These are phyloP conservation scores for Heliconius eleuchia DNA, from an alignment of 1,140 invertebrate species.

Conservation along the genomic window DNA sequence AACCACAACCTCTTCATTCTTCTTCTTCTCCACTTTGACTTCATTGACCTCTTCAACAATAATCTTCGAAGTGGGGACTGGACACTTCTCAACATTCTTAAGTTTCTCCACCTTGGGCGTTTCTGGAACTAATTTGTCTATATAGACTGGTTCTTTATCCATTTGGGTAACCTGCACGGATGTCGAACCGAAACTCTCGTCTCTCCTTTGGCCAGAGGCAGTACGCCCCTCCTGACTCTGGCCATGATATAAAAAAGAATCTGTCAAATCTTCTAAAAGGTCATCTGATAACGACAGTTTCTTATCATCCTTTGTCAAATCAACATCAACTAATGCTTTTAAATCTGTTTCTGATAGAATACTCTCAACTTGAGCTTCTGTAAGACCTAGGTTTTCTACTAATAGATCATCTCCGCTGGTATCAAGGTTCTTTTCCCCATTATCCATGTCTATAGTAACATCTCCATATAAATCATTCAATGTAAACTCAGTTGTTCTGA, in stretches of 20 bases:
- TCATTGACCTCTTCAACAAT: conserved; percentile 64
- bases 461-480: conserved; percentile 71
- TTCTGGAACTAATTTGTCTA: conserved; percentile 40
- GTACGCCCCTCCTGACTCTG: conserved; percentile 64
- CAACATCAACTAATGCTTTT: conserved; percentile 53
- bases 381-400: conserved; percentile 58
- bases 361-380: conserved; percentile 64
- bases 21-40: conserved; percentile 54
- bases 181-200: conserved; percentile 53
- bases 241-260: conserved; percentile 74
- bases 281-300: conserved; percentile 49
- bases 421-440: conserved; percentile 47
- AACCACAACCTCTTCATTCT: conserved; percentile 40
- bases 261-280: conserved; percentile 54
- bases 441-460: conserved; percentile 49
- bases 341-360: conserved; percentile 64
- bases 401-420: conserved; percentile 56
- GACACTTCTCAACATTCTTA: conserved; percentile 26
- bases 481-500: conserved; percentile 78
- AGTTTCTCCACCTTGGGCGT: conserved; percentile 45
- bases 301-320: conserved; percentile 53
- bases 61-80: conserved; percentile 51
- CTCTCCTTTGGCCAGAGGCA: conserved; percentile 57
- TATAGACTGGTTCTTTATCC: conserved; percentile 52
- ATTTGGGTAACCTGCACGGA: conserved; percentile 48